Conservation (phyloP, 2,797 vertebrate species). For the Varecia variegata region DNA sequence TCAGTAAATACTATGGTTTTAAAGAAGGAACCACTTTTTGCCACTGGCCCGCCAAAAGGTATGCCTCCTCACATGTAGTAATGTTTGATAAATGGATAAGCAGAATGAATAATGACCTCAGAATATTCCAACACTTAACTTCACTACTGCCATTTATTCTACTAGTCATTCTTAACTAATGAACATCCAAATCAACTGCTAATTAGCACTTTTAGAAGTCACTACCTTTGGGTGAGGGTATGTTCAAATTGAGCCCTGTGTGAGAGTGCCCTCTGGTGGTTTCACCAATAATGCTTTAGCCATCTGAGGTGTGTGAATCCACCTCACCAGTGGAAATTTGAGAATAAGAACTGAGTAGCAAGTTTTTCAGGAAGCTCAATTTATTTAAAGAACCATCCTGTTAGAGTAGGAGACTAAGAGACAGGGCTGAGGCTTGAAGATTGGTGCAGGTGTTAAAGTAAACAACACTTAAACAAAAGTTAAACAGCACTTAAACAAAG, state of each 20-base stretch:
- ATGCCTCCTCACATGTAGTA: not conserved
- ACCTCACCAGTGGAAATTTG: not conserved
- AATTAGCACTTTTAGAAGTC: not conserved
- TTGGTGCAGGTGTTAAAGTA: not conserved
- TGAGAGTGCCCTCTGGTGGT: slow-evolving; percentile 72
- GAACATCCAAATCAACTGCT: slow-evolving; percentile 25
- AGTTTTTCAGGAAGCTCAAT: not conserved
- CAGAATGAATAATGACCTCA: not conserved
- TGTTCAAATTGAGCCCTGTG: not conserved
- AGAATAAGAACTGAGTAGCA: not conserved
- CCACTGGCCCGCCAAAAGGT: not conserved
- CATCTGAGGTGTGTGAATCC: not conserved
- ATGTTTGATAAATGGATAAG: not conserved
- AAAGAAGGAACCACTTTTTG: not conserved
- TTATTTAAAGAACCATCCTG: not conserved
- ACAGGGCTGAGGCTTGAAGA: not conserved
- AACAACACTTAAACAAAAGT: not conserved
- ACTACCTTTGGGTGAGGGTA: not conserved
- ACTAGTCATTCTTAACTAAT: not conserved
- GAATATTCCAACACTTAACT: not conserved
- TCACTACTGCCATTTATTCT: slow-evolving; percentile 1
- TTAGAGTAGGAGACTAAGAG: not conserved
- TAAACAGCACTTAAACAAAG: no score
- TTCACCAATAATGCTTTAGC: not conserved
- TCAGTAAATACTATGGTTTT: not conserved